Conservation (phyloP, 2,113 vertebrate genomes). For the Xyliphius kryptos region DNA sequence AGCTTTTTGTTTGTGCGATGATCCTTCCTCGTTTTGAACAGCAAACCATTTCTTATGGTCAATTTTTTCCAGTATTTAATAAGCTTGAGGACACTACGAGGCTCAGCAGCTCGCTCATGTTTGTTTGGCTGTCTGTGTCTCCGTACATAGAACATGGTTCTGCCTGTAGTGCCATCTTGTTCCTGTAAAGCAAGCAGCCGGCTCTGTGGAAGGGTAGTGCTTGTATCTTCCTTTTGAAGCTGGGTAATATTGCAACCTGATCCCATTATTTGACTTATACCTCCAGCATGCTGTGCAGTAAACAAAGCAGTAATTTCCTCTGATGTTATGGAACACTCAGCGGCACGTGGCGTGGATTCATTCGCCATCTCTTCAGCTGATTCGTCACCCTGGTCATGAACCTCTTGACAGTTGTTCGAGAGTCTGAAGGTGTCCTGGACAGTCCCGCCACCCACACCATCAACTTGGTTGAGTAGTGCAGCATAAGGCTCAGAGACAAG, state of each 20-base stretch:
- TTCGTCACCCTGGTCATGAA: too few species aligned
- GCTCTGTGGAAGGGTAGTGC: background rate
- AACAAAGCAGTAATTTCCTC: background rate
- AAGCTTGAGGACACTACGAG: slow-evolving; percentile 6
- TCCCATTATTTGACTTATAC: background rate
- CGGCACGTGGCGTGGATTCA: background rate
- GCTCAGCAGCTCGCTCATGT: background rate
- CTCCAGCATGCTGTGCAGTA: slow-evolving; percentile 2
- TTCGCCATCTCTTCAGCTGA: background rate
- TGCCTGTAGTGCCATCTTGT: slow-evolving; percentile 17
- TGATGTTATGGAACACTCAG: background rate
- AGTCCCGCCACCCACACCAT: background rate
- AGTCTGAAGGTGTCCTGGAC: background rate
- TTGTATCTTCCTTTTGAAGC: too few species aligned
- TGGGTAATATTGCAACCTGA: too few species aligned
- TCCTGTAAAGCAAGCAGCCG: slow-evolving; percentile 8
- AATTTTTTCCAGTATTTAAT: slow-evolving; percentile 26
- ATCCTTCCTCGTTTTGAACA: slow-evolving; percentile 8
- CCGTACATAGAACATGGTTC: slow-evolving; percentile 6
- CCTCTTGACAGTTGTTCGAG: background rate
- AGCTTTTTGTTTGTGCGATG: slow-evolving; percentile 7
- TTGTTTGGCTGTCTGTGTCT: slow-evolving; percentile 1
- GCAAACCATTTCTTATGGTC: slow-evolving; percentile 2
- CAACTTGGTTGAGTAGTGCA: background rate
- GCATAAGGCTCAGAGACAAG: background rate